A percentile compares a stretch with the other conserved stretches of the same genome.
phyloP scores from a whole-genome alignment of 2,797 vertebrate genomes.

The Tragopan temminckii region DNA sequence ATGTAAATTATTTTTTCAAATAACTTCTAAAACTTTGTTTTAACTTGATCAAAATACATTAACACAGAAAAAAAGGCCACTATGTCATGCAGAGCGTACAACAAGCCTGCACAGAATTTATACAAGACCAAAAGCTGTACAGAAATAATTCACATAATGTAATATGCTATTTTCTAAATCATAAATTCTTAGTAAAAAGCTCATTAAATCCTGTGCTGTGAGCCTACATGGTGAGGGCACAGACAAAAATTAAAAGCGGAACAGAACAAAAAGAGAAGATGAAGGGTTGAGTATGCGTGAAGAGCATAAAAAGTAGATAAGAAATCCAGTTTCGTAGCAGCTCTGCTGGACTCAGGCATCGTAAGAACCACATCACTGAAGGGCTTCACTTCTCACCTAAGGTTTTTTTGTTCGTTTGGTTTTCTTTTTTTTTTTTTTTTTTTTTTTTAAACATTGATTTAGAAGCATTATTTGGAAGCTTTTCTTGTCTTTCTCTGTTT shows the following conservation, averaged over 20 bases:
- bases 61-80: not conserved
- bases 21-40: not conserved
- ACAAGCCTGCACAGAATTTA: not conserved
- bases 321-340: not conserved
- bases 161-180: not conserved
- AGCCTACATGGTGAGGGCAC: not conserved
- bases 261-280: not conserved
- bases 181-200: not conserved
- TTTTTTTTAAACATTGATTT: not conserved
- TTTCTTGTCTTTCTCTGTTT: not conserved
- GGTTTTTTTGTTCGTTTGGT: not conserved
- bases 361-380: not conserved
- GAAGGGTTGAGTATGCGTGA: not conserved
- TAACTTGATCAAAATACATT: not conserved
- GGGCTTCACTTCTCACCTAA: not conserved
- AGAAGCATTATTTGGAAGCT: not conserved
- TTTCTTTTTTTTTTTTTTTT: not conserved
- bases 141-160: not conserved
- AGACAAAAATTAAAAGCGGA: not conserved
- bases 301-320: not conserved
- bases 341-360: not conserved
- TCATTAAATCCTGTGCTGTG: not conserved
- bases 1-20: not conserved
- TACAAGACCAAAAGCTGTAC: not conserved
- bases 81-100: not conserved